Conservation (phyloP, 1,140 invertebrate species). For the Drosophila novamexicana region DNA sequence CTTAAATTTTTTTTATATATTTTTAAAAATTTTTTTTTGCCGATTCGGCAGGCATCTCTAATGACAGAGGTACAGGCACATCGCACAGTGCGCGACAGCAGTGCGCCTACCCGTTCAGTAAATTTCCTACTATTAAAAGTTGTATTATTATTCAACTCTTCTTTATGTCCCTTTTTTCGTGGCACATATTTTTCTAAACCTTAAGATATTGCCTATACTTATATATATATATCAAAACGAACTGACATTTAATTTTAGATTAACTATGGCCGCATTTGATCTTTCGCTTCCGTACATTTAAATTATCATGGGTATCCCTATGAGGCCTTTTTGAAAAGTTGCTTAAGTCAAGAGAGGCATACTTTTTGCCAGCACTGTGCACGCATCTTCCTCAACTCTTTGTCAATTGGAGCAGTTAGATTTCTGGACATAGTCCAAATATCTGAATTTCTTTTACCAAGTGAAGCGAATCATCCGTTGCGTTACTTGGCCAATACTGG, state of each 20-base stretch:
- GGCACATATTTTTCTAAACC: no score
- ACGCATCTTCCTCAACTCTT: conserved; percentile 34
- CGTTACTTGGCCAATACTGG: conserved; percentile 6
- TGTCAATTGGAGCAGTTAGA: conserved; percentile 58
- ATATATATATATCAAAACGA: no score
- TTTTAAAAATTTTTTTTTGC: conserved; percentile 41
- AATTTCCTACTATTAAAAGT: conserved; percentile 9
- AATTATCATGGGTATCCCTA: no score
- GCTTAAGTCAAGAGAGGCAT: background rate
- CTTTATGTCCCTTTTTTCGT: background rate
- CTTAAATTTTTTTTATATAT: conserved; percentile 65
- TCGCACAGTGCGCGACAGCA: conserved; percentile 22
- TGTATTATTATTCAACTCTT: conserved; percentile 2
- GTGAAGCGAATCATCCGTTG: background rate
- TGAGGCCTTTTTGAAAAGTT: no score
- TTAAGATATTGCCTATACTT: no score
- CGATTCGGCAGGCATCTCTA: conserved; percentile 60
- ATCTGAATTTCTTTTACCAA: background rate
- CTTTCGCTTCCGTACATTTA: no score
- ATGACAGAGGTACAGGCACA: conserved; percentile 58
- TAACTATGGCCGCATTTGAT: no score
- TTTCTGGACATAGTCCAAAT: conserved; percentile 61
- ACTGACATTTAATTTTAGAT: no score
- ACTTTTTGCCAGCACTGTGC: conserved; percentile 36
- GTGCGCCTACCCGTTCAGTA: background rate